phyloP scores from a whole-genome alignment of 1,140 invertebrate species.

The Drosophila novamexicana region DNA sequence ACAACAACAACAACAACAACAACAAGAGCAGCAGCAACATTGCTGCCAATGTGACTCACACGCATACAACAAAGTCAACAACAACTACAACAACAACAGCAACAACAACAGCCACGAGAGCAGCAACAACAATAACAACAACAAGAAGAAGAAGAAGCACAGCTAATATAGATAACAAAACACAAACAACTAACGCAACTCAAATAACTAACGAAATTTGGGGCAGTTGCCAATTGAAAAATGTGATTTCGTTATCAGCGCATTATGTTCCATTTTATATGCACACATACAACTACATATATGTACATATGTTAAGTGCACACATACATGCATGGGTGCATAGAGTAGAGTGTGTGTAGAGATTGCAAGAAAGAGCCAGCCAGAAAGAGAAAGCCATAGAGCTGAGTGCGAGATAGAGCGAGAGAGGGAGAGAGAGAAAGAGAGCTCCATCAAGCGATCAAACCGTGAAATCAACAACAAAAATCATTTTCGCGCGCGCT shows the following conservation, averaged over 20 bases:
- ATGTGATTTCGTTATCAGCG: slow-evolving; percentile 78
- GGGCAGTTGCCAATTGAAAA: slow-evolving; percentile 82
- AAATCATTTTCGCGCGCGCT: slow-evolving; percentile 7
- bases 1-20: slow-evolving; percentile 24
- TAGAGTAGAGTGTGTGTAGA: slow-evolving; percentile 7
- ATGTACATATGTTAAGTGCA: slow-evolving; percentile 7
- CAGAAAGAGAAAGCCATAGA: neutral
- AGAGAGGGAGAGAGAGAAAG: neutral
- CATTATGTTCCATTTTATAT: slow-evolving; percentile 46
- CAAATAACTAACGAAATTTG: slow-evolving; percentile 70
- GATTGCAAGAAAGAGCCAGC: slow-evolving; percentile 19
- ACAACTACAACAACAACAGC: slow-evolving; percentile 28
- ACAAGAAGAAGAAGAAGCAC: slow-evolving; percentile 5
- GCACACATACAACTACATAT: slow-evolving; percentile 8
- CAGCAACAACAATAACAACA: slow-evolving; percentile 14
- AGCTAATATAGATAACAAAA: slow-evolving; percentile 49
- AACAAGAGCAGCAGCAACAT: slow-evolving; percentile 15
- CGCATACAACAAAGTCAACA: slow-evolving; percentile 28
- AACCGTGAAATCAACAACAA: slow-evolving; percentile 6
- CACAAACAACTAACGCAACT: slow-evolving; percentile 58
- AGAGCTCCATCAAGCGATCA: slow-evolving; percentile 16
- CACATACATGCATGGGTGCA: slow-evolving; percentile 2
- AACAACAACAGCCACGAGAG: slow-evolving; percentile 6
- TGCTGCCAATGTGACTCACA: slow-evolving; percentile 50
- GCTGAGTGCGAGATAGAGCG: neutral